Percentiles rank a stretch among this genome's conserved stretches.
phyloP scores from a whole-genome alignment of 2,888 invertebrate genomes.

The Acanthosepion esculentum region DNA sequence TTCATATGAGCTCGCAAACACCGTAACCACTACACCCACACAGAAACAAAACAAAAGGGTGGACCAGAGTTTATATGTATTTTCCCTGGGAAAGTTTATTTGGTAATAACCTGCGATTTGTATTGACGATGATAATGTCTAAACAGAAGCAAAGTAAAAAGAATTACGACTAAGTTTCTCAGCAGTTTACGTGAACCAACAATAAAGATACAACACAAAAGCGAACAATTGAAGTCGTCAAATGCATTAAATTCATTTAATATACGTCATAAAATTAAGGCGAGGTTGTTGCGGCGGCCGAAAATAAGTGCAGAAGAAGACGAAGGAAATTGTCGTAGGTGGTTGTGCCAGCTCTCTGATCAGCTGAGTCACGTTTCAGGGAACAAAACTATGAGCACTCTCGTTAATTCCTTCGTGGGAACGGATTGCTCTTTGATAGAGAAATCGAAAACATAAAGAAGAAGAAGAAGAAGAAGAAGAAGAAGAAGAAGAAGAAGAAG shows the following conservation, averaged over 20 bases:
- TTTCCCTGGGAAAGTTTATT: constrained; percentile 3
- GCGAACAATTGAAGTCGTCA: constrained; percentile 18
- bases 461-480: no score
- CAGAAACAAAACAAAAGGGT: not conserved
- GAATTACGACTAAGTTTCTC: not conserved
- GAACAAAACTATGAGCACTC: not conserved
- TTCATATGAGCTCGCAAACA: not conserved
- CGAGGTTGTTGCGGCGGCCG: not conserved
- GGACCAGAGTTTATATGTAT: not conserved
- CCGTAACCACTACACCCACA: not conserved
- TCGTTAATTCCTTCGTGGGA: not conserved
- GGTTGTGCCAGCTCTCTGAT: not conserved
- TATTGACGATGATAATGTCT: constrained; percentile 8
- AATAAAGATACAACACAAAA: not conserved
- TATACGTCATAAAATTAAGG: constrained; percentile 8
- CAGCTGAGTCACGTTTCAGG: not conserved
- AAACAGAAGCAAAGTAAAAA: not conserved
- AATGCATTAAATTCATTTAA: constrained; percentile 18
- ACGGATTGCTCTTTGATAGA: not conserved
- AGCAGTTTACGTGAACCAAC: not conserved
- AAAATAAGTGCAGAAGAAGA: not conserved
- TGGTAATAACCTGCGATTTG: not conserved
- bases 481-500: no score
- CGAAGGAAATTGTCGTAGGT: not conserved
- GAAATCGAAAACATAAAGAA: no score